phyloP scores from a whole-genome alignment of 2,113 vertebrate species.

The Haemorhous mexicanus region DNA sequence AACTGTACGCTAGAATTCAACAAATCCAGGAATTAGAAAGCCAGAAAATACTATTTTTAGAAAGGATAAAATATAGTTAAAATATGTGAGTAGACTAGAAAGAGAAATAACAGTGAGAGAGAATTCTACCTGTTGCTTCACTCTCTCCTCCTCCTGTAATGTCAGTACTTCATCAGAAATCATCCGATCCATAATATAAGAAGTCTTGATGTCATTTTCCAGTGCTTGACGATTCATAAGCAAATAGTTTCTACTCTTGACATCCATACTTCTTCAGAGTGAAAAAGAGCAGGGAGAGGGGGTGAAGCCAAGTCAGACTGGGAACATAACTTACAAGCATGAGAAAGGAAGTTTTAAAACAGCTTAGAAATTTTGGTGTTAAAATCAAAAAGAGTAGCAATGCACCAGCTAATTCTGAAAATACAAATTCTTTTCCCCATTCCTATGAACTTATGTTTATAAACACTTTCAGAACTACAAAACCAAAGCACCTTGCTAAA shows the following conservation, averaged over 20 bases:
- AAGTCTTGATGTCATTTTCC: conserved; percentile 89
- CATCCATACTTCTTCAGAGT: conserved; percentile 76
- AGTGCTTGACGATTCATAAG: conserved; percentile 77
- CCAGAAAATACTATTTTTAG: neutral
- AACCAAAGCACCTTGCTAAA: neutral
- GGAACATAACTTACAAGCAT: neutral
- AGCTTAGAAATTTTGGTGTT: neutral
- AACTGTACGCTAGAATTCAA: neutral
- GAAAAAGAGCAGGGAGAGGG: rapidly evolving
- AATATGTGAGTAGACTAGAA: neutral
- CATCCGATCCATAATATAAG: conserved; percentile 93
- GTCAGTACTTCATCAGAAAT: conserved; percentile 85
- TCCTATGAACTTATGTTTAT: neutral
- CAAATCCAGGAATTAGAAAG: neutral
- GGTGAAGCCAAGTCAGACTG: neutral
- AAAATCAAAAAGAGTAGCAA: neutral
- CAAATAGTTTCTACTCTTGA: conserved; percentile 83
- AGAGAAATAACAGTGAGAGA: neutral
- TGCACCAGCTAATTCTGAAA: neutral
- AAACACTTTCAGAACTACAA: neutral
- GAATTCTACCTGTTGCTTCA: conserved; percentile 78
- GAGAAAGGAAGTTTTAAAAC: neutral
- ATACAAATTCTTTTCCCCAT: neutral
- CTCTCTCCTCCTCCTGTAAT: conserved; percentile 82
- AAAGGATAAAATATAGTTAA: neutral